Evolutionary conservation across 2,888 invertebrate species (phyloP).

Genomic region (Iselma pallidipennis): DNA sequence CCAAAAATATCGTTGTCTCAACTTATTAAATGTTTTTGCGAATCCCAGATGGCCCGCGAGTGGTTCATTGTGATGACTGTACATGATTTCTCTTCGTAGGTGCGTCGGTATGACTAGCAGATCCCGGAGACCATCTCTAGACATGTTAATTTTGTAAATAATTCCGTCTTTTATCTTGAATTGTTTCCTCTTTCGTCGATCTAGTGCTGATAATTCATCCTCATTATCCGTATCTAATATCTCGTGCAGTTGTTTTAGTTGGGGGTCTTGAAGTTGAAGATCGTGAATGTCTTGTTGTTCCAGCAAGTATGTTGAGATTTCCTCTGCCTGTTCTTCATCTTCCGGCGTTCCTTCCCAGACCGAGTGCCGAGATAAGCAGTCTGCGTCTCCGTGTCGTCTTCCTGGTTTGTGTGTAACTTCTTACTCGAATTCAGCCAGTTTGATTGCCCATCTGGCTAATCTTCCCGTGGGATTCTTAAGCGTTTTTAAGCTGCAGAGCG

Average conservation of each 20-base stretch:
- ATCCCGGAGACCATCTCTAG: not conserved
- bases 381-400: not conserved
- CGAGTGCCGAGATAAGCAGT: constrained; percentile 6
- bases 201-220: not conserved
- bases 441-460: constrained; percentile 17
- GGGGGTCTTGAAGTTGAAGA: constrained; percentile 1
- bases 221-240: not conserved
- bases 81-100: not conserved
- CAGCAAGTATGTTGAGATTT: constrained; percentile 9
- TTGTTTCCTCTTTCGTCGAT: not conserved
- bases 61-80: not conserved
- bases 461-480: constrained; percentile 12
- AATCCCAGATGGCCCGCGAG: not conserved
- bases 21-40: not conserved
- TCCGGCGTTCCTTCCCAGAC: not conserved
- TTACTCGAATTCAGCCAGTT: not conserved
- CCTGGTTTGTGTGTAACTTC: not conserved
- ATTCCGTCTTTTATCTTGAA: not conserved
- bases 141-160: not conserved
- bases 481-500: constrained; percentile 12
- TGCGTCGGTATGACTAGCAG: not conserved
- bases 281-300: not conserved
- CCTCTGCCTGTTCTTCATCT: constrained; percentile 5
- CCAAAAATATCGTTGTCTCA: constrained; percentile 7
- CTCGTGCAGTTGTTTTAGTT: not conserved